Conservation (phyloP, 2,113 vertebrate genomes). For the Brachyhypopomus gauderio region DNA sequence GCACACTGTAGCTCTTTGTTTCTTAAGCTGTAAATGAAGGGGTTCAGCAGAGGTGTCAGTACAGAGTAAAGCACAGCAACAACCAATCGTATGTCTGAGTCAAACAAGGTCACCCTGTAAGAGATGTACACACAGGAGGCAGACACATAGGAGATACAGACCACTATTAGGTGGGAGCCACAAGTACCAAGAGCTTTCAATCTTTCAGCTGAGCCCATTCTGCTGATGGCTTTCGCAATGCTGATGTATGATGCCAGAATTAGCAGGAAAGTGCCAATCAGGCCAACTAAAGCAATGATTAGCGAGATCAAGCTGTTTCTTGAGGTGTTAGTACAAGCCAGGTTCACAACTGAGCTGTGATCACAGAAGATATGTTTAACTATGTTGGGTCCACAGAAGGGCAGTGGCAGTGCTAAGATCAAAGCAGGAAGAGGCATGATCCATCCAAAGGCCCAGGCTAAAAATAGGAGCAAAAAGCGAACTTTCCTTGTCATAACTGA, state of each 20-base stretch:
- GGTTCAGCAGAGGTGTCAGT: constrained; percentile 63
- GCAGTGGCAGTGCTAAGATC: constrained; percentile 10
- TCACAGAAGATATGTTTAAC: constrained; percentile 58
- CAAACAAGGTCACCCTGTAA: constrained; percentile 57
- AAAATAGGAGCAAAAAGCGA: constrained; percentile 59
- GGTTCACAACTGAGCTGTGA: constrained; percentile 47
- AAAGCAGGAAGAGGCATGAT: constrained; percentile 13
- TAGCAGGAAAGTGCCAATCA: constrained; percentile 53
- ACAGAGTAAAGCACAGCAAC: constrained; percentile 55
- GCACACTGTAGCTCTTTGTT: constrained; percentile 60
- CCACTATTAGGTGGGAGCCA: constrained; percentile 58
- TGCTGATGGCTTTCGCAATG: constrained; percentile 45
- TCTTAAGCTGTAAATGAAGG: constrained; percentile 65
- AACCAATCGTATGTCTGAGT: constrained; percentile 58
- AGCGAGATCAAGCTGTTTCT: constrained; percentile 38
- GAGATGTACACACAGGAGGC: constrained; percentile 61
- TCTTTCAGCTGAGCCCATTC: constrained; percentile 40
- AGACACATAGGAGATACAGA: constrained; percentile 54
- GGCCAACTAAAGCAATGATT: background rate
- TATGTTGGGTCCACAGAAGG: constrained; percentile 52
- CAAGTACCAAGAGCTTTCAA: constrained; percentile 53
- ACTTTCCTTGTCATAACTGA: constrained; percentile 66
- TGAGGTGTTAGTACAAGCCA: constrained; percentile 49
- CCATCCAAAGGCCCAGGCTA: constrained; percentile 64
- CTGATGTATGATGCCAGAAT: constrained; percentile 55